Evolutionary conservation across 1,140 invertebrate genomes (phyloP), one percentile per base, ranked within the genome.

Genomic region (Rhyacophila brunnea): DNA sequence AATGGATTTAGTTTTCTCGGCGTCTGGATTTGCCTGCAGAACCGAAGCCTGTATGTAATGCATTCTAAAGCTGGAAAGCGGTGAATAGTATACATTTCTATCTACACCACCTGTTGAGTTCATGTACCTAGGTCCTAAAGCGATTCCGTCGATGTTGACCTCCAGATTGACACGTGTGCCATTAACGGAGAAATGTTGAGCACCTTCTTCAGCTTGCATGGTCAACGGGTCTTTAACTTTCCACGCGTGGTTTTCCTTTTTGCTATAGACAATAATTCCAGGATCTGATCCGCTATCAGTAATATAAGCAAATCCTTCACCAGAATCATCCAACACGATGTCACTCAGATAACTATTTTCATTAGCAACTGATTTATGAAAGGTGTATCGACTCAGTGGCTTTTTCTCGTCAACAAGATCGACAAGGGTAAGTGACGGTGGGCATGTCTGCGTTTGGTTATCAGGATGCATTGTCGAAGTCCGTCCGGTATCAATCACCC

Each of bases 271-370:
- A 34, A 85, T 79, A 9, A 85, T 74, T 10, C 78, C 80, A 0
- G 83, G 81, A 65, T 83, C 78, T 0, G 68, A 65, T 23, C 74
- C 74, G 34, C 69, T 77, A 58, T 83, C 83, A 0, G 77, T 79
- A 3, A 85, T 83, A 58, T 83, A 85, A 1, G 82, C 82, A 40
- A 71, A 70, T 2, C 77, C 77, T 17, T 76, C 81, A 23, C 80
- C 74, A 19, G 74, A 73, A 60, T 81, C 77, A 58, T 84, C 80
- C 6, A 84, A 34, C 0, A 83, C 83, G 11, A 84, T 74, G 57
- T 83, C 81, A 50, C 80, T 80, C 1, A 84, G 62, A 14, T 75
- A 74, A 0, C 73, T 74, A 0, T 74, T 67, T 68, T 32, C 0
- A 80, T 76, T 43, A 81, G 81, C 2, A 58, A 54, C 61, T 7